A percentile compares a stretch with the other conserved stretches of the same genome.
phyloP scores from a whole-genome alignment of 1,140 invertebrate species.

The Coelopa frigida region DNA sequence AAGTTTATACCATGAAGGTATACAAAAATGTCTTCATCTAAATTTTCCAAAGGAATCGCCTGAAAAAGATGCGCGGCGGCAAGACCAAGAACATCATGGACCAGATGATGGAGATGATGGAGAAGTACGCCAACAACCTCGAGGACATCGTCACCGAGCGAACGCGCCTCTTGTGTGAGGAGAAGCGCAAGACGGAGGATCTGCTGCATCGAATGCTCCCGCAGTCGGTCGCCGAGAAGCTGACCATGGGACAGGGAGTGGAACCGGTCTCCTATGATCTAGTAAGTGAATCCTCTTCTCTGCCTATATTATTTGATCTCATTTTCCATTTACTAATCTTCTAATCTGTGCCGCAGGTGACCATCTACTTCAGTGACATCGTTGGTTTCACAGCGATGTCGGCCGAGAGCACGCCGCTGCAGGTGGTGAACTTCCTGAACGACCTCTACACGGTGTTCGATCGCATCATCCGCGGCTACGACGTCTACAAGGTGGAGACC shows the following conservation, averaged over 20 bases:
- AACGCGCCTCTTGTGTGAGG: conserved; percentile 79
- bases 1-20: background rate
- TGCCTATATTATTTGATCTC: background rate
- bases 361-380: conserved; percentile 98
- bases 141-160: conserved; percentile 87
- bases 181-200: conserved; percentile 91
- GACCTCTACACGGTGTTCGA: conserved; percentile 94
- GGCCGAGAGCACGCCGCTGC: conserved; percentile 84
- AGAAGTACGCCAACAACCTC: conserved; percentile 89
- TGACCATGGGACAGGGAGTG: conserved; percentile 83
- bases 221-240: conserved; percentile 74
- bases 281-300: conserved; percentile 31
- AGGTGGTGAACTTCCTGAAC: conserved; percentile 93
- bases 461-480: conserved; percentile 85
- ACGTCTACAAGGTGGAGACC: conserved; percentile 96
- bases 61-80: conserved; percentile 82
- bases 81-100: conserved; percentile 90
- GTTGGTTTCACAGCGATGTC: conserved; percentile 97
- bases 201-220: conserved; percentile 89
- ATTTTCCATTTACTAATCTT: background rate
- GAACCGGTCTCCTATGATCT: conserved; percentile 91
- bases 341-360: conserved; percentile 47
- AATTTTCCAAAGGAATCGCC: conserved; percentile 46
- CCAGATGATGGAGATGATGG: conserved; percentile 95
- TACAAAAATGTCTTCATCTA: background rate